phyloP scores from a whole-genome alignment of 2,113 vertebrate genomes.

The Calyptommatus sinebrachiatus region DNA sequence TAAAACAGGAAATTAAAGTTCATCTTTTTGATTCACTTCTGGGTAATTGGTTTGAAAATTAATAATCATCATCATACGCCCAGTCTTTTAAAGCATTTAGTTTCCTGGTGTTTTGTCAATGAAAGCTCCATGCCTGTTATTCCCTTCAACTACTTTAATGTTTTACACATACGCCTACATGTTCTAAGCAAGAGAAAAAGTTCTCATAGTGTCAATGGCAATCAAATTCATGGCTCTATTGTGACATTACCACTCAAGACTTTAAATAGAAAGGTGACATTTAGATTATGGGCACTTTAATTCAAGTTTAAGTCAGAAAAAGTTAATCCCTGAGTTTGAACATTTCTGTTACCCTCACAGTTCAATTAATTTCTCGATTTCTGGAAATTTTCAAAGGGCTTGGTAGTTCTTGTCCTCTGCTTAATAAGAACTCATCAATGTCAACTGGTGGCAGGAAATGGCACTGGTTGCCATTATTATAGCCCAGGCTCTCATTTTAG shows the following conservation, averaged over 20 bases:
- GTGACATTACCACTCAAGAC: neutral
- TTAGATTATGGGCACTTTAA: conserved; percentile 15
- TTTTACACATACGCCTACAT: neutral
- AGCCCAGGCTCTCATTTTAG: neutral
- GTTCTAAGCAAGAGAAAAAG: neutral
- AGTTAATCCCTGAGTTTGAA: conserved; percentile 22
- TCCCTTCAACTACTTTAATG: conserved; percentile 4
- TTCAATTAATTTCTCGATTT: neutral
- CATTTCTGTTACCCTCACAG: neutral
- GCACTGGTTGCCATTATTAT: neutral
- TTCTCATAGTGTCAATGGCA: neutral
- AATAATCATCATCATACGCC: conserved; percentile 41
- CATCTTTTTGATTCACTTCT: conserved; percentile 44
- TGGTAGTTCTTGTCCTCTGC: neutral
- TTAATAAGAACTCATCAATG: neutral
- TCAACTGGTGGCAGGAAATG: neutral
- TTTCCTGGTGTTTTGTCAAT: conserved; percentile 14
- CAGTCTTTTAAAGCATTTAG: conserved; percentile 27
- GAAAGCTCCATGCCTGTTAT: neutral
- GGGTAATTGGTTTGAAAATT: conserved; percentile 41
- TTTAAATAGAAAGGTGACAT: conserved; percentile 15
- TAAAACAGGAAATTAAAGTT: conserved; percentile 38
- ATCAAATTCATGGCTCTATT: neutral
- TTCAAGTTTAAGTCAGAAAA: conserved; percentile 9
- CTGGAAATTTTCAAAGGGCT: neutral